Evolutionary conservation across 2,797 vertebrate genomes (phyloP).

Genomic region (Lutra lutra): DNA sequence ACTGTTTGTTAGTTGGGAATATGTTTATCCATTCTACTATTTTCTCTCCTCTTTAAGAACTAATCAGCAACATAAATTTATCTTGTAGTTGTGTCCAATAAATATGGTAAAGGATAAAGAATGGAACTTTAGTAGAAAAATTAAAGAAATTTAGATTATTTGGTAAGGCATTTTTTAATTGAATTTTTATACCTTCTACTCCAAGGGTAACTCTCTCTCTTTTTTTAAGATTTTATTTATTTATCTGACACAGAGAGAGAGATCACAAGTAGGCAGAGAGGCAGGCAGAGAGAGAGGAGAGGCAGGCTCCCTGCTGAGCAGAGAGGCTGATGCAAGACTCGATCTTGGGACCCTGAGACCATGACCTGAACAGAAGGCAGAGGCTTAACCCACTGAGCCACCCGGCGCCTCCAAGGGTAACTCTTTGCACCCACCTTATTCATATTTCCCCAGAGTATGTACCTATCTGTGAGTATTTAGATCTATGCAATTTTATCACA

Average conservation of each 20-base stretch:
- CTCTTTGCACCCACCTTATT: not conserved
- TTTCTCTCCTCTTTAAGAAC: slow-evolving; percentile 43
- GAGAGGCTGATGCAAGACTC: too few species aligned
- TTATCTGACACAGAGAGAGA: too few species aligned
- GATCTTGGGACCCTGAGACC: too few species aligned
- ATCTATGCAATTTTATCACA: not conserved
- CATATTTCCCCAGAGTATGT: not conserved
- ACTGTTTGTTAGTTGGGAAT: not conserved
- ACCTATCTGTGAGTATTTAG: not conserved
- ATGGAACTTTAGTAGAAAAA: not conserved
- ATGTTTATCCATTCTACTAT: not conserved
- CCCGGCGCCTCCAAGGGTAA: not conserved
- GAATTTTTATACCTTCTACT: not conserved
- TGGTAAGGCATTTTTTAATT: not conserved
- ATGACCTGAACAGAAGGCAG: too few species aligned
- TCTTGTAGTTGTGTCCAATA: not conserved
- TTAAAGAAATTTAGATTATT: not conserved
- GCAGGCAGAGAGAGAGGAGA: too few species aligned
- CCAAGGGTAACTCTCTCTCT: not conserved
- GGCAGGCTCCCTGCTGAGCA: too few species aligned
- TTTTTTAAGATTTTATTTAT: too few species aligned
- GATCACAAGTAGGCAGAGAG: too few species aligned
- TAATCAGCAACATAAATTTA: slow-evolving; percentile 25
- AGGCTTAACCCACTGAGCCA: too few species aligned
- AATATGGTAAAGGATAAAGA: slow-evolving; percentile 18